Evolutionary conservation across 2,113 vertebrate species (phyloP).

Genomic region (Leptodactylus fuscus): DNA sequence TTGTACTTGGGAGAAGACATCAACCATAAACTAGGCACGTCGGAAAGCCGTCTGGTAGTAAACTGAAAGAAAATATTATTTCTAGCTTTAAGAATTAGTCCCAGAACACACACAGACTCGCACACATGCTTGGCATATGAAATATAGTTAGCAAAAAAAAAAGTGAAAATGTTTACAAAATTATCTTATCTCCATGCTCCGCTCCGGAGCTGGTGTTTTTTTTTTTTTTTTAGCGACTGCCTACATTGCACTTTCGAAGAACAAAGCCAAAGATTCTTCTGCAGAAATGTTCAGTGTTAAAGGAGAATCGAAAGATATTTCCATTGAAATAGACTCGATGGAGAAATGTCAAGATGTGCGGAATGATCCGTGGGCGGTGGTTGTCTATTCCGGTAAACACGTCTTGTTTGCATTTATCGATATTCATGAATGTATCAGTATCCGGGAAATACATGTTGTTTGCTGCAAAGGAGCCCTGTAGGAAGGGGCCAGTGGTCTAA

Average conservation of each 20-base stretch:
- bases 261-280: neutral
- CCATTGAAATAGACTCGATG: neutral
- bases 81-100: slow-evolving; percentile 39
- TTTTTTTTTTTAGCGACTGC: neutral
- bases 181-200: slow-evolving; percentile 34
- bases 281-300: neutral
- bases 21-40: slow-evolving; percentile 18
- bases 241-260: slow-evolving; percentile 37
- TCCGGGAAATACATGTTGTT: neutral
- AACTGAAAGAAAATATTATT: slow-evolving; percentile 55
- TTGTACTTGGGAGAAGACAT: slow-evolving; percentile 32
- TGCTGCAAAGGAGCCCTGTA: neutral
- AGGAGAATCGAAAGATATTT: neutral
- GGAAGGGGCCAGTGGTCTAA: no score
- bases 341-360: slow-evolving; percentile 1
- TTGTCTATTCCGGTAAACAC: neutral
- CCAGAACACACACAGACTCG: slow-evolving; percentile 57
- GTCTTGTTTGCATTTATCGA: neutral
- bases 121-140: slow-evolving; percentile 58
- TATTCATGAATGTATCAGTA: neutral
- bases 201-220: neutral
- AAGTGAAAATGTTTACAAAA: slow-evolving; percentile 58
- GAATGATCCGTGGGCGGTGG: neutral
- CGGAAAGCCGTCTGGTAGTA: slow-evolving; percentile 41
- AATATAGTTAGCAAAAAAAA: slow-evolving; percentile 52